Evolutionary conservation across 2,113 vertebrate species (phyloP), one percentile per base, ranked within the genome.

Genomic region (Neolamprologus sp.): DNA sequence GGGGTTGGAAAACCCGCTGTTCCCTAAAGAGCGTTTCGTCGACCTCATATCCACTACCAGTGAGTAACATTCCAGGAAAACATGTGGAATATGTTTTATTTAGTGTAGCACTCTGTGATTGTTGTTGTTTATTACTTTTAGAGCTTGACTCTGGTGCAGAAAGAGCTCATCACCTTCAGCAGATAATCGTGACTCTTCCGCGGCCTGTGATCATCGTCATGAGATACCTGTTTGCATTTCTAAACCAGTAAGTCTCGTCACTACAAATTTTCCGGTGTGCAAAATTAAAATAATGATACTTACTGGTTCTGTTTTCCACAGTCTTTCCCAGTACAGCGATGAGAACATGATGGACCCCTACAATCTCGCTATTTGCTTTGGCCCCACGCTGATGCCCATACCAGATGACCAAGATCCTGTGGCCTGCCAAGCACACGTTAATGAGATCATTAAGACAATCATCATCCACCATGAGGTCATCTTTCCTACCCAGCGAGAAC

Each of bases 321-420:
- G 99, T 95, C 90, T 99, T 90, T 99, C 99, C 0, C 98, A 99
- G 96, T 99, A 99, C 94, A 99, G 98, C 0, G 98, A 99, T 79
- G 98, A 99, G 95, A 99, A 99, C 97, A 99, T 99, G 99, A 99
- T 99, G 99, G 99, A 99, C 89, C 97, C 98, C 89, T 99, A 99
- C 96, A 99, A 99, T 96, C 92, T 99, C 89, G 99, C 99, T 89
- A 99, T 99, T 95, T 99, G 99, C 97, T 99, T 99, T 6, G 99
- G 99, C 80, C 99, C 99, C 90, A 99, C 99, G 1, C 95, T 99
- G 94, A 99, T 99, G 98, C 99, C 98, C 85, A 99, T 99, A 83
- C 99, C 99, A 1, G 99, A 99, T 1, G 97, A 98, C 30, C 98
- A 99, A 95, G 99, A 99, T 94, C 98, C 98, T 0, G 99, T 99